Percentiles rank a stretch among this genome's conserved stretches.
These are phyloP conservation scores for Aspidapion aeneum DNA, from an alignment of 2,888 invertebrate genomes.

Conservation along the genomic window DNA sequence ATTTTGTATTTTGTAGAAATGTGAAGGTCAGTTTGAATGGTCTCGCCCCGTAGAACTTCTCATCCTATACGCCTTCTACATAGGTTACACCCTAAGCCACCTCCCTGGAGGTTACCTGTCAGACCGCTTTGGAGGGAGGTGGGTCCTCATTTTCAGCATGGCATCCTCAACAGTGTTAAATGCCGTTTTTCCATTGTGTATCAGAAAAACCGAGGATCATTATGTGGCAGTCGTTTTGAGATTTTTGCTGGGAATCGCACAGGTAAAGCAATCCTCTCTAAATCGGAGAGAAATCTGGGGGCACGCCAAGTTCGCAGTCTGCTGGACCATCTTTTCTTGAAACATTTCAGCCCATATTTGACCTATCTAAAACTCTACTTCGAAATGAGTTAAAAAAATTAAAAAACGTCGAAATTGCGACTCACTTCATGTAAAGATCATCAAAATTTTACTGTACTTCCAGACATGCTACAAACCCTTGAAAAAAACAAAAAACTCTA, in stretches of 20 bases:
- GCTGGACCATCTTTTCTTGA: too few relatives aligned
- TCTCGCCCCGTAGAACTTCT: slow-evolving; percentile 36
- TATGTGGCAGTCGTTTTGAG: slow-evolving; percentile 72
- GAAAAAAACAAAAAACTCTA: too few relatives aligned
- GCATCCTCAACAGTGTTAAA: slow-evolving; percentile 80
- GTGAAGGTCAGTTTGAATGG: neutral
- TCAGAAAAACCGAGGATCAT: slow-evolving; percentile 58
- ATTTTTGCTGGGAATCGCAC: slow-evolving; percentile 59
- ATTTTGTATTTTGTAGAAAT: neutral
- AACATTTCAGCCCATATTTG: too few relatives aligned
- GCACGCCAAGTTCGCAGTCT: too few relatives aligned
- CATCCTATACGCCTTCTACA: slow-evolving; percentile 79
- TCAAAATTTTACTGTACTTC: too few relatives aligned
- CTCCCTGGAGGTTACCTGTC: slow-evolving; percentile 79
- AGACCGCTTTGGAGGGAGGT: slow-evolving; percentile 80
- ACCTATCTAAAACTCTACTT: too few relatives aligned
- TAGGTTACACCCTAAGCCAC: slow-evolving; percentile 80
- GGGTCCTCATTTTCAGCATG: slow-evolving; percentile 76
- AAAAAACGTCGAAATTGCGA: too few relatives aligned
- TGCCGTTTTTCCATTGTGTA: slow-evolving; percentile 73
- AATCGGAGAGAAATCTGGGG: too few relatives aligned
- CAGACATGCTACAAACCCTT: too few relatives aligned
- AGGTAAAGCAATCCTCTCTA: slow-evolving; percentile 41
- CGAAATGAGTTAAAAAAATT: too few relatives aligned
- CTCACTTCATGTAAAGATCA: too few relatives aligned